These are phyloP conservation scores for Heliornis fulica DNA, from an alignment of 2,113 vertebrate genomes.

Conservation along the genomic window DNA sequence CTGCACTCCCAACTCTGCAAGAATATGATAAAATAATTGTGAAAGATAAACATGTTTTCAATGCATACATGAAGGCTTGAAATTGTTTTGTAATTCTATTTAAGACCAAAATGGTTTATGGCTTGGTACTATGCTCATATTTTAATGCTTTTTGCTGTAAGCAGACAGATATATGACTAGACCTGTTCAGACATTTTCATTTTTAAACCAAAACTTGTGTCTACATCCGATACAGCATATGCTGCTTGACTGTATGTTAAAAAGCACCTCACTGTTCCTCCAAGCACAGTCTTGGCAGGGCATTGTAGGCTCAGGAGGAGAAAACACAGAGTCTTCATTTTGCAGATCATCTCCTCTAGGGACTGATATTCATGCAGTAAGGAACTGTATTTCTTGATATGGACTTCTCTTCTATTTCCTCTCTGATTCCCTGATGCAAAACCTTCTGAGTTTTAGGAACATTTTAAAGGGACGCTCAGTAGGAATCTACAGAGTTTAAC, in stretches of 20 bases:
- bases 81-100: background rate
- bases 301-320: background rate
- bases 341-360: background rate
- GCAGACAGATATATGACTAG: background rate
- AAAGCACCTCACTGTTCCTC: background rate
- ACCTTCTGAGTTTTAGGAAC: background rate
- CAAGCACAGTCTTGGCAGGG: background rate
- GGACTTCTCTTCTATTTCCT: background rate
- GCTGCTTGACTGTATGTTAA: background rate
- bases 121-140: background rate
- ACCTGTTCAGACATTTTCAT: background rate
- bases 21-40: background rate
- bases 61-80: background rate
- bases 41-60: background rate
- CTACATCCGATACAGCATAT: background rate
- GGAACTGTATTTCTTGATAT: background rate
- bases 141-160: background rate
- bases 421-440: background rate
- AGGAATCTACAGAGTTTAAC: background rate
- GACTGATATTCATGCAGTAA: background rate
- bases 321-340: background rate
- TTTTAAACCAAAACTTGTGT: constrained; percentile 16
- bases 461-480: background rate
- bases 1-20: background rate
- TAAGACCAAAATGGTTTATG: background rate